phyloP scores from a whole-genome alignment of 1,140 invertebrate genomes.

The Ditylenchus dipsaci region DNA sequence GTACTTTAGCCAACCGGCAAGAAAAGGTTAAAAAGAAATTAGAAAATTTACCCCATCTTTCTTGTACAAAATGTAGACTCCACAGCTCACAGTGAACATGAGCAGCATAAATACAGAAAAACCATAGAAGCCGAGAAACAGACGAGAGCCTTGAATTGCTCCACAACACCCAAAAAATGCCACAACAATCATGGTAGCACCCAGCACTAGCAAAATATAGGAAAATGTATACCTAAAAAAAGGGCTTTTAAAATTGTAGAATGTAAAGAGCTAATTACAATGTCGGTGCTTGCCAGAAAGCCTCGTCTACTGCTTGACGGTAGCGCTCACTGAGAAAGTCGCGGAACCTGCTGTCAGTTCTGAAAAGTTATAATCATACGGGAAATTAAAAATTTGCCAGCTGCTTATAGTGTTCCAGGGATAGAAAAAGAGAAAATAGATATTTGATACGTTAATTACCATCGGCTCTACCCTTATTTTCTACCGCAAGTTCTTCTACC shows the following conservation, averaged over 20 bases:
- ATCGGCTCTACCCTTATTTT: no score
- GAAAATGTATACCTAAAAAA: constrained; percentile 44
- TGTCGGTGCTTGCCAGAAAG: constrained; percentile 57
- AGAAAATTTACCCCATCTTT: constrained; percentile 49
- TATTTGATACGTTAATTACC: no score
- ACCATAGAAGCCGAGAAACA: constrained; percentile 48
- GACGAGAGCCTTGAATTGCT: constrained; percentile 31
- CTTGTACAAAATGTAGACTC: constrained; percentile 53
- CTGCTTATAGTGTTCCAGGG: no score
- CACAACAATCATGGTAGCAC: constrained; percentile 51
- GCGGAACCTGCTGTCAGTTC: constrained; percentile 55
- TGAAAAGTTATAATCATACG: no score
- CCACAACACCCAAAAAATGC: constrained; percentile 56
- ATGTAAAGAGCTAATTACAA: constrained; percentile 10
- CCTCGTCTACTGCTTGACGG: constrained; percentile 55
- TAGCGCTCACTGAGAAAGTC: constrained; percentile 57
- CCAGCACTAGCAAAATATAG: constrained; percentile 54
- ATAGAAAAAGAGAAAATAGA: no score
- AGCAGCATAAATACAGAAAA: constrained; percentile 44
- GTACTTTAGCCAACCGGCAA: no score
- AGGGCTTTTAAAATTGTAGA: not conserved
- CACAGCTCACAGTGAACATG: constrained; percentile 48
- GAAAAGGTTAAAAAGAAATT: no score
- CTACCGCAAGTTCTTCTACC: no score
- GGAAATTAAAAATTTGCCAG: no score